A percentile compares a stretch with the other conserved stretches of the same genome.
phyloP scores from a whole-genome alignment of 2,888 invertebrate species.

The Blomia tropicalis region DNA sequence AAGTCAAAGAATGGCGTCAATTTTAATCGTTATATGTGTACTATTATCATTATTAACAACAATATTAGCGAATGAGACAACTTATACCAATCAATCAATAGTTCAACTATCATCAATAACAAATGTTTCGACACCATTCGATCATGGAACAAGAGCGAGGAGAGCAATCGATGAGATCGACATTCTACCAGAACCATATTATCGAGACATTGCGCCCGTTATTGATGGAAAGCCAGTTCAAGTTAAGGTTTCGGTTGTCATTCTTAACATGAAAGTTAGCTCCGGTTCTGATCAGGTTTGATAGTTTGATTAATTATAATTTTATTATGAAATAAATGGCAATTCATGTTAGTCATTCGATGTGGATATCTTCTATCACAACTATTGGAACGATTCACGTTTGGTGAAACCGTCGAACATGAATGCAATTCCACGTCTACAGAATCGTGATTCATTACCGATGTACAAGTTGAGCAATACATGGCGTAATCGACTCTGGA shows the following conservation, averaged over 20 bases:
- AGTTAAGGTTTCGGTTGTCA: background rate
- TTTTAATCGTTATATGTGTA: too few species aligned
- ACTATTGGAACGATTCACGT: constrained; percentile 19
- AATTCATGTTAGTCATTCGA: constrained; percentile 7
- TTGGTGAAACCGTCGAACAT: constrained; percentile 5
- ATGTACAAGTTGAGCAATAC: background rate
- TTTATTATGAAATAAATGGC: constrained; percentile 1
- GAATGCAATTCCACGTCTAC: background rate
- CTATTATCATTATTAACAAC: too few species aligned
- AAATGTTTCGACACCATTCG: too few species aligned
- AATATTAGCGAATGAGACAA: too few species aligned
- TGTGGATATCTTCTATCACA: constrained; percentile 22
- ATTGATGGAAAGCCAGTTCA: constrained; percentile 12
- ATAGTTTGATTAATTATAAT: background rate
- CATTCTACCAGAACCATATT: constrained; percentile 15
- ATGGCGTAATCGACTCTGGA: constrained; percentile 28
- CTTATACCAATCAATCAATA: too few species aligned
- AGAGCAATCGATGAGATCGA: constrained; percentile 13
- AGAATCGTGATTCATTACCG: background rate
- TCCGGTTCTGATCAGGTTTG: constrained; percentile 9
- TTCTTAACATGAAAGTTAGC: background rate
- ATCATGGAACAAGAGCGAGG: too few species aligned
- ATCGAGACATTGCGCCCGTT: constrained; percentile 1
- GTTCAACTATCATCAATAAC: too few species aligned
- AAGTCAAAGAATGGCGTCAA: too few species aligned